Evolutionary conservation across 2,888 invertebrate genomes (phyloP).

Genomic region (Lysandra bellargus): DNA sequence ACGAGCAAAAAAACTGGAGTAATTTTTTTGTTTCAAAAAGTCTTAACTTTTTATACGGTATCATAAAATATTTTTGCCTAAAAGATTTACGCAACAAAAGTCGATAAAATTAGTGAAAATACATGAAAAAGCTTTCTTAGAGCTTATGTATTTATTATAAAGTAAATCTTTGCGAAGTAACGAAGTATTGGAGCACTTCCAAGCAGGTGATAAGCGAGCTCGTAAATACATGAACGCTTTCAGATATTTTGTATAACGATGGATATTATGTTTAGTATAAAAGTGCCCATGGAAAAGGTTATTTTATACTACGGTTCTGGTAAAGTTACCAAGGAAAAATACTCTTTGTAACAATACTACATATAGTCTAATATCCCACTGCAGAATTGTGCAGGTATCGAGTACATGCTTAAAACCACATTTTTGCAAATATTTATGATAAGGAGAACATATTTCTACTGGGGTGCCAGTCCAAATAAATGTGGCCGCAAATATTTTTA

Average conservation of each 20-base stretch:
- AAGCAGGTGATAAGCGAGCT: constrained; percentile 4
- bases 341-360: no score
- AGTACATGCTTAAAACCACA: no score
- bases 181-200: background rate
- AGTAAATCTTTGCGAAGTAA: background rate
- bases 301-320: background rate
- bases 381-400: no score
- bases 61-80: background rate
- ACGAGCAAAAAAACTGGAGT: no score
- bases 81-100: background rate
- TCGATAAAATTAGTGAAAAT: background rate
- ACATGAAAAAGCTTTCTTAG: background rate
- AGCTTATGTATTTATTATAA: background rate
- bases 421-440: no score
- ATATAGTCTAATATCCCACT: no score
- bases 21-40: background rate
- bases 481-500: no score
- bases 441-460: no score
- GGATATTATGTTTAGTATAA: background rate
- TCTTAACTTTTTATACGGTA: background rate
- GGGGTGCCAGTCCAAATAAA: no score
- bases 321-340: background rate
- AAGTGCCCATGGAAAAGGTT: background rate
- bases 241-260: background rate
- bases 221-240: background rate